These are phyloP conservation scores for Ctenicera cuprea DNA, from an alignment of 2,888 invertebrate species.

Conservation along the genomic window DNA sequence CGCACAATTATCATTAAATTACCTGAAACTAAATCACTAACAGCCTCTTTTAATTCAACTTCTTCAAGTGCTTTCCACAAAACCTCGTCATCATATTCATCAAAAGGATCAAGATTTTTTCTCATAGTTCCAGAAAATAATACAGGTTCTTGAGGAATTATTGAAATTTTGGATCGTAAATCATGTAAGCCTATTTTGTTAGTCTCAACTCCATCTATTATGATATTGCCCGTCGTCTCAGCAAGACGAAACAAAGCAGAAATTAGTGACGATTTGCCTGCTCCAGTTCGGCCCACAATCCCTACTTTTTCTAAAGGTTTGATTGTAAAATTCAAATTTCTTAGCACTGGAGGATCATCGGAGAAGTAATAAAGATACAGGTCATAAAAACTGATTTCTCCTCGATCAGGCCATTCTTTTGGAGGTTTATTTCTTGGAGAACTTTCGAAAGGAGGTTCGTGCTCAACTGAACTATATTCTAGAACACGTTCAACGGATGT, in stretches of 20 bases:
- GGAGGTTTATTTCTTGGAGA: slow-evolving; percentile 80
- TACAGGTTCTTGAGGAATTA: slow-evolving; percentile 78
- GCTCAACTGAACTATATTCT: slow-evolving; percentile 73
- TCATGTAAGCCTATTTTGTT: slow-evolving; percentile 73
- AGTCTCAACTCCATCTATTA: slow-evolving; percentile 78
- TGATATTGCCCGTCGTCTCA: slow-evolving; percentile 75
- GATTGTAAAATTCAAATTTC: slow-evolving; percentile 80
- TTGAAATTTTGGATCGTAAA: slow-evolving; percentile 74
- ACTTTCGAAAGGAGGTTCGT: slow-evolving; percentile 79
- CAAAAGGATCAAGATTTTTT: slow-evolving; percentile 93
- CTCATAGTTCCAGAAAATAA: slow-evolving; percentile 91
- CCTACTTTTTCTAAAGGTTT: slow-evolving; percentile 85
- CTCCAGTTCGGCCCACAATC: slow-evolving; percentile 88
- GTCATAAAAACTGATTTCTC: slow-evolving; percentile 80
- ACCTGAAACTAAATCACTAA: slow-evolving; percentile 79
- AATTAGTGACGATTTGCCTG: slow-evolving; percentile 83
- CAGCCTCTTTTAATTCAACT: slow-evolving; percentile 84
- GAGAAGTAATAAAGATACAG: slow-evolving; percentile 84
- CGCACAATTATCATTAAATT: too few relatives aligned
- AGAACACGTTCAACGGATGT: slow-evolving; percentile 90
- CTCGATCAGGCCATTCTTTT: slow-evolving; percentile 83
- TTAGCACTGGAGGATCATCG: slow-evolving; percentile 84
- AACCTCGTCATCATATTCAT: slow-evolving; percentile 84
- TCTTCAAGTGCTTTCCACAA: slow-evolving; percentile 92
- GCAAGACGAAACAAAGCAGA: slow-evolving; percentile 81